Percentiles rank a stretch among this genome's conserved stretches.
phyloP scores from a whole-genome alignment of 2,797 vertebrate species.

The Urophycis tenuis region DNA sequence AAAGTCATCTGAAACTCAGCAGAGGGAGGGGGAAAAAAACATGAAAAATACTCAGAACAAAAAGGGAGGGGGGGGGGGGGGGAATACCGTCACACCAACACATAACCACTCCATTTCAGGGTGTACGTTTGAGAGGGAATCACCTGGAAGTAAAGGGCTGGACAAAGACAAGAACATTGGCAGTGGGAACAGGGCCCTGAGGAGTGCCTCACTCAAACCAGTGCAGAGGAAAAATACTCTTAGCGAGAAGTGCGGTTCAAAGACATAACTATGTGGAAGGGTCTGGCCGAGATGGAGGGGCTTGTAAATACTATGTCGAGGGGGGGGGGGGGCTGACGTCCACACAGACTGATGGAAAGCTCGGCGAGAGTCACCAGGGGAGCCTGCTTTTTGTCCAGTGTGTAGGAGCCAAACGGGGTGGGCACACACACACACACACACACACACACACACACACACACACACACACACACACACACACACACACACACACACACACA shows the following conservation, averaged over 20 bases:
- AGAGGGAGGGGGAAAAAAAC: background rate
- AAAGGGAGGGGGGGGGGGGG: background rate
- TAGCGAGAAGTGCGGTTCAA: conserved; percentile 42
- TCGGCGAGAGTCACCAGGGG: background rate
- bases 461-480: conserved; percentile 32
- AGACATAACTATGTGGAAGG: conserved; percentile 43
- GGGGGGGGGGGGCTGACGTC: conserved; percentile 44
- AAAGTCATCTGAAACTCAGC: background rate
- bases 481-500: conserved; percentile 29
- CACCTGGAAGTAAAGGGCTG: conserved; percentile 26
- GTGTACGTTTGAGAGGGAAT: conserved; percentile 32
- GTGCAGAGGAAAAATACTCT: conserved; percentile 52
- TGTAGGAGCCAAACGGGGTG: conserved; percentile 31
- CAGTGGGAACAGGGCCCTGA: conserved; percentile 45
- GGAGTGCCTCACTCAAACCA: conserved; percentile 57
- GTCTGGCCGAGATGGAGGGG: conserved; percentile 24
- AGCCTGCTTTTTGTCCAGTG: conserved; percentile 33
- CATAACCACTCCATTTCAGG: conserved; percentile 5
- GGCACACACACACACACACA: conserved; percentile 26
- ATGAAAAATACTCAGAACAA: too few species aligned
- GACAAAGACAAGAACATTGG: conserved; percentile 47
- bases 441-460: conserved; percentile 24
- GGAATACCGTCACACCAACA: background rate
- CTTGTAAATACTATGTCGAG: conserved; percentile 20
- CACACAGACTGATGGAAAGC: conserved; percentile 26